These are phyloP conservation scores for Dinocampus coccinellae DNA, from an alignment of 2,888 invertebrate genomes.

Conservation along the genomic window DNA sequence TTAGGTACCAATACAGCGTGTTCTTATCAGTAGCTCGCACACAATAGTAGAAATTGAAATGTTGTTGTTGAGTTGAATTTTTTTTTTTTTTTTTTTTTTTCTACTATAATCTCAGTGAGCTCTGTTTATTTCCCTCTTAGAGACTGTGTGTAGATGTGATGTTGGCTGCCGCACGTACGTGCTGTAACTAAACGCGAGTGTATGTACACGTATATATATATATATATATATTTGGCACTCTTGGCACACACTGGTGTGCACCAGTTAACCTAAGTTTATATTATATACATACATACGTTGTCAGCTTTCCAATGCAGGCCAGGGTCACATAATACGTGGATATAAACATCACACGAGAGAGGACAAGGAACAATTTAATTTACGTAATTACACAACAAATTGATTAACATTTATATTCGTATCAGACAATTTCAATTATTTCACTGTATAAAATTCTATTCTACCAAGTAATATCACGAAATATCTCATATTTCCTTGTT, in stretches of 20 bases:
- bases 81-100: too few species aligned
- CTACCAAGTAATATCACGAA: too few species aligned
- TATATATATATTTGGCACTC: not conserved
- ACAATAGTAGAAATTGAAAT: not conserved
- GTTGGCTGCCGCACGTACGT: not conserved
- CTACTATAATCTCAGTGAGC: not conserved
- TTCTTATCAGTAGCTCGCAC: not conserved
- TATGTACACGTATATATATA: not conserved
- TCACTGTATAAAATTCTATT: too few species aligned
- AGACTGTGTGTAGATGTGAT: not conserved
- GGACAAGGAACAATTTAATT: not conserved
- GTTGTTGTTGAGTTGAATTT: not conserved
- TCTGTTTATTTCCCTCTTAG: not conserved
- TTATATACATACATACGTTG: not conserved
- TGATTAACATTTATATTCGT: not conserved
- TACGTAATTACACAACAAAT: not conserved
- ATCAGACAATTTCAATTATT: not conserved
- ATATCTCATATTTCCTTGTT: too few species aligned
- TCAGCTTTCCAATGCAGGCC: conserved; percentile 44
- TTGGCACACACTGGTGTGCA: conserved; percentile 7
- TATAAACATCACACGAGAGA: conserved; percentile 48
- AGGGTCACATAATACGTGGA: conserved; percentile 40
- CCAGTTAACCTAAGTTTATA: not conserved
- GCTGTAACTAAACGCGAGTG: conserved; percentile 29
- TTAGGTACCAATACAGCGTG: not conserved